Base-by-base conservation (phyloP, 2,797 vertebrate genomes). In the Leptatherina wallacei region DNA sequence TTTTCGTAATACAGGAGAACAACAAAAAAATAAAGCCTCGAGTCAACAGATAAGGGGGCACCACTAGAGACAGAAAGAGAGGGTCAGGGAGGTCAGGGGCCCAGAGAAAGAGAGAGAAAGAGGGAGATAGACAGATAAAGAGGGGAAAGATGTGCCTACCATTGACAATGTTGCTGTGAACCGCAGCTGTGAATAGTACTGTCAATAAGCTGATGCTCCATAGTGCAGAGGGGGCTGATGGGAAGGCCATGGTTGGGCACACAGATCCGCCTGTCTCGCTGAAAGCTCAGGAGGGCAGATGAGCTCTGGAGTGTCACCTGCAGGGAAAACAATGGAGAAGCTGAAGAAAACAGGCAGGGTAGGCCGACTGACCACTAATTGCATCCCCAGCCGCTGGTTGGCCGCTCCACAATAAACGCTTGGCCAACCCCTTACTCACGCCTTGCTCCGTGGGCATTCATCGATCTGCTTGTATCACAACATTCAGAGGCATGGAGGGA, bases 211-310 rank as follows among this genome's bases (percentile, higher is more conserved):
- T 81, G 84, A 92, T 82, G 61, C 73, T 81, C 87, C 79, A 84
- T 65, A 87, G 73, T 24, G 84, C 49, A 9, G 67, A 61, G 59
- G 82, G 86, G 82, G 85, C 82, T 85, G 89, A 89, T 72, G 88
- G 88, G 89, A 88, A 89, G 83, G 90, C 89, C 94, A 94, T 95
- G 88, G 85, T 88, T 38, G 70, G 84, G 61, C 74, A 66, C 83
- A 29, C 84, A 75, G 88, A 84, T 93, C 88, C 76, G 78, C 89
- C 85, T 82, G 88, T 83, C 85, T 87, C 77, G 24, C 78, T 79
- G 88, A 84, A 91, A 88, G 88, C 89, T 91, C 89, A 80, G 83
- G 83, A 89, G 86, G 80, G 84, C 79, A 65, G 80, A 82, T 78
- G 80, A 80, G 85, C 84, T 81, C 72, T 77, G 78, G 87, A 85